Evolutionary conservation across 2,113 vertebrate genomes (phyloP).

Genomic region (Odobenus rosmarus): DNA sequence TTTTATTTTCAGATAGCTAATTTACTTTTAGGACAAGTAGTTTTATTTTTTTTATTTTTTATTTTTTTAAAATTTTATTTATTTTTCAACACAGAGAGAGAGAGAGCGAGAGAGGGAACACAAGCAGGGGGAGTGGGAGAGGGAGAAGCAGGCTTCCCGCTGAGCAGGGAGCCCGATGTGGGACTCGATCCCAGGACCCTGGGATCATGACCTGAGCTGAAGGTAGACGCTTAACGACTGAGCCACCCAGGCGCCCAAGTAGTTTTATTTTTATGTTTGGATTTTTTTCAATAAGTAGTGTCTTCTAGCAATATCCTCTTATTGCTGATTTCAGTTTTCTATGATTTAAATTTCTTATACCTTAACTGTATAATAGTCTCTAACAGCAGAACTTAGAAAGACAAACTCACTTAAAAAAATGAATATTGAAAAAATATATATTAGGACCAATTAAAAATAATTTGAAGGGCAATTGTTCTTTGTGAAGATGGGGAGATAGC

Average conservation of each 20-base stretch:
- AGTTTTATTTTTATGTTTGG: not conserved
- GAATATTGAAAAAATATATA: not conserved
- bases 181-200: too few species aligned
- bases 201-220: too few species aligned
- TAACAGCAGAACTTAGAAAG: not conserved
- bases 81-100: too few species aligned
- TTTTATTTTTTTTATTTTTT: not conserved
- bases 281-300: not conserved
- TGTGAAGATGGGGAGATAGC: not conserved
- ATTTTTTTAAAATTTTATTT: too few species aligned
- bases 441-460: not conserved
- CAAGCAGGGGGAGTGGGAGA: too few species aligned
- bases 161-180: too few species aligned
- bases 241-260: too few species aligned
- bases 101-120: too few species aligned
- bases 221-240: too few species aligned
- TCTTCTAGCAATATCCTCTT: not conserved
- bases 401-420: conserved; percentile 17
- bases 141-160: too few species aligned
- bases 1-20: conserved; percentile 27
- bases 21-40: not conserved
- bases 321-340: not conserved
- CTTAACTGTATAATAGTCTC: not conserved
- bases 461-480: not conserved
- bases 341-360: not conserved